Evolutionary conservation across 2,797 vertebrate genomes (phyloP).

Genomic region (Vipera latastei): DNA sequence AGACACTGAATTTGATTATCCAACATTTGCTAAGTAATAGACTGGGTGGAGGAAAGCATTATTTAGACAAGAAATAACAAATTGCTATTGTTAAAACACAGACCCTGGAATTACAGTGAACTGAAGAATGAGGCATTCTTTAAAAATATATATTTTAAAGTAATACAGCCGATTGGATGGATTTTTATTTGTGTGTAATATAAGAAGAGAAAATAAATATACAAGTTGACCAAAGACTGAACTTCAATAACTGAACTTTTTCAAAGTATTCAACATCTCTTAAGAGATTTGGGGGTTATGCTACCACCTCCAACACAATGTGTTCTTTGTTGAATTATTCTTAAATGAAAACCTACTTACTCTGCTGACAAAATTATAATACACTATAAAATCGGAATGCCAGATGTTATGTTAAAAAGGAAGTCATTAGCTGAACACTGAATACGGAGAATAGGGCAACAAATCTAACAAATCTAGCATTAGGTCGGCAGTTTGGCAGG

Average conservation of each 20-base stretch:
- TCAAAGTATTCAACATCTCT: background rate
- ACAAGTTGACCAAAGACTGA: background rate
- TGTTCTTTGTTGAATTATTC: background rate
- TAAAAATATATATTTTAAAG: background rate
- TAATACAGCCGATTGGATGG: background rate
- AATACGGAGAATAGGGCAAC: background rate
- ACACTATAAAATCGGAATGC: constrained; percentile 9
- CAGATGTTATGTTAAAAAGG: constrained; percentile 5
- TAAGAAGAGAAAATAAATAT: background rate
- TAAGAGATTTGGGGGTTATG: background rate
- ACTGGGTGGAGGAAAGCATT: constrained; percentile 5
- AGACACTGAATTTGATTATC: background rate
- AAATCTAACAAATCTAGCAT: background rate
- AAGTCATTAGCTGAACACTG: background rate
- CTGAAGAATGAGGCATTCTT: background rate
- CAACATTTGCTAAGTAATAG: background rate
- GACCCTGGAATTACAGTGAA: background rate
- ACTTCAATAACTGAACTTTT: background rate
- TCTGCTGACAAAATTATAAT: background rate
- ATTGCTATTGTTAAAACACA: constrained; percentile 8
- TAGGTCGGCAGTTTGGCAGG: no score
- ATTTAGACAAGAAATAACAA: constrained; percentile 24
- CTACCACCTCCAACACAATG: background rate
- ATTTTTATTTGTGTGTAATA: constrained; percentile 4
- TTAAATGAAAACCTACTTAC: background rate